Evolutionary conservation across 2,888 invertebrate species (phyloP).

Genomic region (Mythimna ferrago): DNA sequence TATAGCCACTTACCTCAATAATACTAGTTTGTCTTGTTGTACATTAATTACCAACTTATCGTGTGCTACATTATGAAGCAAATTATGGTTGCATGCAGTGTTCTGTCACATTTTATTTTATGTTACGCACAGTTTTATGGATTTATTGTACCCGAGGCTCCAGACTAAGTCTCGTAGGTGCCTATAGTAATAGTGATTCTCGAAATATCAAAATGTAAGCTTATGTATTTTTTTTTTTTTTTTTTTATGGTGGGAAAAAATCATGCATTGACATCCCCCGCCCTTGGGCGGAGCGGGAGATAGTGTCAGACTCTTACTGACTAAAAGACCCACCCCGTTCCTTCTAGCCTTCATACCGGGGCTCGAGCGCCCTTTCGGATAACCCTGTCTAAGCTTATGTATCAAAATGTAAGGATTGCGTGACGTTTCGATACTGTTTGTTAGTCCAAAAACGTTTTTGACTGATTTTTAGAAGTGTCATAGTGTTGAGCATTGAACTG

Average conservation of each 20-base stretch:
- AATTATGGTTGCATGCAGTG: slow-evolving; percentile 9
- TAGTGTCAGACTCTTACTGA: too few relatives aligned
- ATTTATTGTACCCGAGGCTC: background rate
- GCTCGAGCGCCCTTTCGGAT: too few relatives aligned
- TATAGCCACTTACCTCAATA: slow-evolving; percentile 80
- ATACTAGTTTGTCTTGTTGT: slow-evolving; percentile 68
- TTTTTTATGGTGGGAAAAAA: too few relatives aligned
- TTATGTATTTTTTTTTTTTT: too few relatives aligned
- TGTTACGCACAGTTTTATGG: background rate
- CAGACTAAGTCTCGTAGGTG: too few relatives aligned
- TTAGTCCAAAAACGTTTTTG: background rate
- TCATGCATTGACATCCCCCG: too few relatives aligned
- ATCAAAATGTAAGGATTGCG: background rate
- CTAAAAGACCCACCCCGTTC: too few relatives aligned
- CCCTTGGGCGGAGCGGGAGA: too few relatives aligned
- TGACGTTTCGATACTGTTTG: background rate
- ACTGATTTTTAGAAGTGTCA: background rate
- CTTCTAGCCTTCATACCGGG: too few relatives aligned
- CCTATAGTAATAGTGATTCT: background rate
- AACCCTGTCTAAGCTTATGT: too few relatives aligned
- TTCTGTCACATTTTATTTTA: slow-evolving; percentile 9
- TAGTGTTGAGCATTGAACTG: too few relatives aligned
- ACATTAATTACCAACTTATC: slow-evolving; percentile 45
- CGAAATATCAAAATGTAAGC: background rate
- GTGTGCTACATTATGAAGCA: slow-evolving; percentile 18